Base-by-base conservation (phyloP, 2,113 vertebrate genomes). In the Artemisiospiza belli region DNA sequence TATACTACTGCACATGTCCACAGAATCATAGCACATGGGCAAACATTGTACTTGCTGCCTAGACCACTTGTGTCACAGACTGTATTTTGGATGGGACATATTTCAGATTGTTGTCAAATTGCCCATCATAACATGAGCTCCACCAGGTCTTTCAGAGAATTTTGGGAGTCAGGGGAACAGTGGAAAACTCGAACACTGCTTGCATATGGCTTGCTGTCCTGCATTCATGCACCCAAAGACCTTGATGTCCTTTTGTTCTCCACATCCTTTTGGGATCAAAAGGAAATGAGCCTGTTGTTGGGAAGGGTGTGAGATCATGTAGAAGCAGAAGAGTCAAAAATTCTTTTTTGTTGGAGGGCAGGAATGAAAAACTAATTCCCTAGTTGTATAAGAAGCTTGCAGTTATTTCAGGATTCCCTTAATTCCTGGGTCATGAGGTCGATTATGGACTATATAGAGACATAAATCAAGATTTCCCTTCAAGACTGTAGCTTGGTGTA, bases 41-140 rank as follows among this genome's bases (percentile, higher is more conserved):
- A 76, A 83, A 61, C 12, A 1, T 5, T 31, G 41, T 20, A 3
- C 43, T 70, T 83, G 70, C 67, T 92, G 86, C 73, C 28, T 28
- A 8, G 41, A 18, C 11, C 2, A 2, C 24, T 66, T 7, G 54
- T 43, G 39, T 25, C 46, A 35, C 33, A 28, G 63, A 17, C n/a
- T 51, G 79, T 54, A 17, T 59, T 92, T 88, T 78, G 69, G n/a
- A 12, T 30, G 14, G 57, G 37, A 31, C 28, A 10, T 74, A 46
- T 44, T 83, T 92, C 58, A 79, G 59, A 82, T 57, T 46, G 74
- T 68, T 49, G 95, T 72, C 81, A 69, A 66, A 23, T 16, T 91
- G 69, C 70, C 87, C 35, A 35, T 76, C 39, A 30, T 30, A 83
- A 83, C 76, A 52, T 51, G 46, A 90, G 43, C 33, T 69, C 33